Evolutionary conservation across 37 sponge, comb jelly and placozoan species (phyloP).

Genomic region (Oopsacas minuta): DNA sequence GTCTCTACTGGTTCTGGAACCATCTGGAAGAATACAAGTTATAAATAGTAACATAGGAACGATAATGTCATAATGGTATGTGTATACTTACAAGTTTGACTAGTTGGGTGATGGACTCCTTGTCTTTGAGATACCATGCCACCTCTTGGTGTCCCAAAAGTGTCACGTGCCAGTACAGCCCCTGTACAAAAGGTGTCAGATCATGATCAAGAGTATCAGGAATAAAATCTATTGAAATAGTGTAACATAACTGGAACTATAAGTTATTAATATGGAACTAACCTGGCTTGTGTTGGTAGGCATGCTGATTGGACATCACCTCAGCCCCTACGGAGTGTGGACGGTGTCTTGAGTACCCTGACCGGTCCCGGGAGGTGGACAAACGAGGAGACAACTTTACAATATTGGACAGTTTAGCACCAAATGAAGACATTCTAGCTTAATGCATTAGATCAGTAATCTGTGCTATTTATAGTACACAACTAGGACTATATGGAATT

Average conservation of each 20-base stretch:
- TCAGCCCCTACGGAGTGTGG: not conserved
- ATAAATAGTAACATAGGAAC: not conserved
- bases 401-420: constrained; percentile 7
- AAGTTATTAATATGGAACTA: not conserved
- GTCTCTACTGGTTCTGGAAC: constrained; percentile 30
- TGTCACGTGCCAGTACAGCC: constrained; percentile 45
- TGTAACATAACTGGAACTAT: not conserved
- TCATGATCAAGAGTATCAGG: constrained; percentile 39
- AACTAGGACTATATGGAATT: no score
- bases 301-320: not conserved
- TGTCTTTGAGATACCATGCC: not conserved
- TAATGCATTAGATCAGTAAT: no score
- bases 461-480: no score
- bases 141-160: not conserved
- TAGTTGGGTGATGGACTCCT: constrained; percentile 25
- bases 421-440: not conserved
- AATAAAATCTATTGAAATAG: not conserved
- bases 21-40: not conserved
- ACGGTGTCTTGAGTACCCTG: not conserved
- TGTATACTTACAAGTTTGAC: not conserved
- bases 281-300: not conserved
- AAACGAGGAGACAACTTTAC: not conserved
- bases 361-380: not conserved
- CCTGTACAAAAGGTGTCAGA: constrained; percentile 66
- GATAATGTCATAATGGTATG: not conserved